Evolutionary conservation across 2,888 invertebrate genomes (phyloP).

Genomic region (Aphodius sticticus): DNA sequence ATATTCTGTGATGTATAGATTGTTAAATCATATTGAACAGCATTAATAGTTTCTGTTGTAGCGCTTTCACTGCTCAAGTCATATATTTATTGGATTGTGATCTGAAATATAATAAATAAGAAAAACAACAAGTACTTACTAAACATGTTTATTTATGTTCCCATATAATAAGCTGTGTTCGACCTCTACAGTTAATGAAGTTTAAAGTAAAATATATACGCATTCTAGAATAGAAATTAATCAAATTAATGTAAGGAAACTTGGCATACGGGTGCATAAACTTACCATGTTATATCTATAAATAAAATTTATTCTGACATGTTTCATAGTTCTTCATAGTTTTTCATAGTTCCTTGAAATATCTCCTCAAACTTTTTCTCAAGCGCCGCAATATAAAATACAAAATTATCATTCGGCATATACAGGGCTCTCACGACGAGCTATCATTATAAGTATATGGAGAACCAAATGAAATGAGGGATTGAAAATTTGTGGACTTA

Average conservation of each 20-base stretch:
- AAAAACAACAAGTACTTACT: neutral
- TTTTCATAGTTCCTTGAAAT: neutral
- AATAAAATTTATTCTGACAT: neutral
- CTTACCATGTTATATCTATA: neutral
- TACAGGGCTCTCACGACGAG: too few relatives aligned
- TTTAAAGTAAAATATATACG: neutral
- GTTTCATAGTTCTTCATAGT: neutral
- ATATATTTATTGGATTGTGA: neutral
- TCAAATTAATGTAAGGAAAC: neutral
- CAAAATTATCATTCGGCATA: neutral
- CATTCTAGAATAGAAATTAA: neutral
- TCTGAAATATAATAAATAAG: neutral
- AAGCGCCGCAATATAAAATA: neutral
- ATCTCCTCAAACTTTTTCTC: neutral
- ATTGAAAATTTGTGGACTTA: too few relatives aligned
- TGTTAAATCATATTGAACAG: neutral
- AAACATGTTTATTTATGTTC: neutral
- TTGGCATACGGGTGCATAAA: neutral
- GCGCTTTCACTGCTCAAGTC: neutral
- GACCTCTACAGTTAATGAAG: neutral
- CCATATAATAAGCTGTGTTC: neutral
- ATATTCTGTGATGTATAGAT: neutral
- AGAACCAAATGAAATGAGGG: too few relatives aligned
- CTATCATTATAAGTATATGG: too few relatives aligned
- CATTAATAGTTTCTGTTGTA: neutral